Percentiles rank a stretch among this genome's conserved stretches.
These are phyloP conservation scores for Endotricha flammealis DNA, from an alignment of 2,888 invertebrate species.

Conservation along the genomic window DNA sequence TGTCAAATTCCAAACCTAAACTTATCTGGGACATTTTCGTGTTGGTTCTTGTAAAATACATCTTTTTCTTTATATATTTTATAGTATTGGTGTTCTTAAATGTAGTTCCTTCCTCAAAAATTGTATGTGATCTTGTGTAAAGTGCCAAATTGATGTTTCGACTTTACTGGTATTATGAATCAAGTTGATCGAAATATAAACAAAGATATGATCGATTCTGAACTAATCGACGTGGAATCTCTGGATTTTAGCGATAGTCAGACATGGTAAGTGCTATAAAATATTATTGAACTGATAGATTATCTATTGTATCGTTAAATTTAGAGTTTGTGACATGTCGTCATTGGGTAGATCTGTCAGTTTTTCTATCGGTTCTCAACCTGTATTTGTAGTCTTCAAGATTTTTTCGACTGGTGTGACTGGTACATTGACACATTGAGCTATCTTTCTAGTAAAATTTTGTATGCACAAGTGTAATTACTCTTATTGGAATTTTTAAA, in stretches of 20 bases:
- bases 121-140: conserved; percentile 55
- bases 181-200: conserved; percentile 75
- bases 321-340: conserved; percentile 26
- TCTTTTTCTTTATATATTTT: conserved; percentile 57
- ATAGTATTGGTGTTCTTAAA: conserved; percentile 54
- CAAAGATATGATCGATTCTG: conserved; percentile 75
- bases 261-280: conserved; percentile 72
- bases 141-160: conserved; percentile 75
- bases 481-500: too few species aligned
- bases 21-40: conserved; percentile 61
- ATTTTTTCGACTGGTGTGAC: too few species aligned
- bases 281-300: neutral
- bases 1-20: conserved; percentile 74
- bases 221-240: conserved; percentile 77
- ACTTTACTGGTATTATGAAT: conserved; percentile 62
- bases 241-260: conserved; percentile 77
- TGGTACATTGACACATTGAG: too few species aligned
- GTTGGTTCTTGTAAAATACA: conserved; percentile 52
- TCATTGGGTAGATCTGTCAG: conserved; percentile 33
- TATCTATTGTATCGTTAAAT: neutral
- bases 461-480: too few species aligned
- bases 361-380: conserved; percentile 22
- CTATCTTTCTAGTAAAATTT: too few species aligned
- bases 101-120: conserved; percentile 55
- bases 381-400: conserved; percentile 19